Percentiles rank a stretch among this genome's conserved stretches.
phyloP scores from a whole-genome alignment of 2,888 invertebrate genomes.

The Copidosoma aretas region DNA sequence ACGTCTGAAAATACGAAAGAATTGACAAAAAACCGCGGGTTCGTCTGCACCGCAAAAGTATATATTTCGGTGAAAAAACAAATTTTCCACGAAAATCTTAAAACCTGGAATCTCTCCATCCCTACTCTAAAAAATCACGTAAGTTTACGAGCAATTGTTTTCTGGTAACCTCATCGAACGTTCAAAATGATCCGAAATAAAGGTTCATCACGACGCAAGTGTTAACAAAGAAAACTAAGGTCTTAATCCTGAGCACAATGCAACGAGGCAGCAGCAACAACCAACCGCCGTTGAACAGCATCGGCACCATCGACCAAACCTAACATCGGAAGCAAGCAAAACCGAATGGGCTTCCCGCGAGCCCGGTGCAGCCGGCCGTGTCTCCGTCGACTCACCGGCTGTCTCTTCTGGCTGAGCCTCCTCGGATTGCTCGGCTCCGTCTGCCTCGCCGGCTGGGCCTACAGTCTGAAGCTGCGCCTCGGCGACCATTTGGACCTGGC shows the following conservation, averaged over 20 bases:
- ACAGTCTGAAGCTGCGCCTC: neutral
- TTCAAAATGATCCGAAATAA: neutral
- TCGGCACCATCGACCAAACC: too few species aligned
- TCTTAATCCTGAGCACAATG: too few species aligned
- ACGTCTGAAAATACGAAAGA: neutral
- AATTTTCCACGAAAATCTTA: too few species aligned
- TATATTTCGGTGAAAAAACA: too few species aligned
- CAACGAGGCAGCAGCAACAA: too few species aligned
- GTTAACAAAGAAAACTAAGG: constrained; percentile 5
- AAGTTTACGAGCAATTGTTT: neutral
- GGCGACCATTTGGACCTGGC: constrained; percentile 43
- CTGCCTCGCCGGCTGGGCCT: constrained; percentile 6
- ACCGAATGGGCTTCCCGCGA: constrained; percentile 25
- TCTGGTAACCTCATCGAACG: too few species aligned
- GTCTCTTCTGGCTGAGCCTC: constrained; percentile 18
- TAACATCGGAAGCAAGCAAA: neutral
- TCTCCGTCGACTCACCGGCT: constrained; percentile 1
- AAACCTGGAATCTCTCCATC: too few species aligned
- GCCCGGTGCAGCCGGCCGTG: constrained; percentile 6
- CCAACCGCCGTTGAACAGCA: too few species aligned
- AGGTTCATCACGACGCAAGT: neutral
- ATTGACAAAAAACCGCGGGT: too few species aligned
- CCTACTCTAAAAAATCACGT: neutral
- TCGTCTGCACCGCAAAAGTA: too few species aligned
- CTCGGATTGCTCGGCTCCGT: constrained; percentile 7